Conservation (phyloP, 2,797 vertebrate genomes). For the Clarias platycephalus region DNA sequence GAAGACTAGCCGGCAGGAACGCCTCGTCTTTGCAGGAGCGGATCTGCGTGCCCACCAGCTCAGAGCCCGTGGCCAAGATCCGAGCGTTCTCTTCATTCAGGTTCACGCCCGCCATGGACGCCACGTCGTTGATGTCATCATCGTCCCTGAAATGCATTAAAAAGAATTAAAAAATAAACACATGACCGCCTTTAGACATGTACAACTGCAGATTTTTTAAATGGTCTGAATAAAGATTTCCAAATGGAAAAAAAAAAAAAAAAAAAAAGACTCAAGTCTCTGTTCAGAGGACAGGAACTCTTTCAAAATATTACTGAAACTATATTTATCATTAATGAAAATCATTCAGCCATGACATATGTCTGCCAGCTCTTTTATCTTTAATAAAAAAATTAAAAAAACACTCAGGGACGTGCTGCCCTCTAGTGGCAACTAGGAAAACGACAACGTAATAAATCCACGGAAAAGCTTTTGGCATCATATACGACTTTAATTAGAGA, state of each 20-base stretch:
- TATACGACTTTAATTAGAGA: not conserved
- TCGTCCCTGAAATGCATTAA: slow-evolving; percentile 79
- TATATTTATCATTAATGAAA: not conserved
- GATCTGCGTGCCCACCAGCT: slow-evolving; percentile 88
- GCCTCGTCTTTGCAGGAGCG: slow-evolving; percentile 92
- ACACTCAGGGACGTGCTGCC: slow-evolving; percentile 36
- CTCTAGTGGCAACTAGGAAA: slow-evolving; percentile 36
- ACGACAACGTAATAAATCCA: not conserved
- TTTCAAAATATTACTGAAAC: not conserved
- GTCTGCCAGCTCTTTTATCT: not conserved
- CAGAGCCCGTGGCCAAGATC: slow-evolving; percentile 91
- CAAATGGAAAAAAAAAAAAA: not conserved
- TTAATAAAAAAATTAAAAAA: not conserved
- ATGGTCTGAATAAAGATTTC: not conserved
- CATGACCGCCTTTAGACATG: not conserved
- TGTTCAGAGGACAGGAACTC: not conserved
- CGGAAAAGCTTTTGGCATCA: slow-evolving; percentile 4
- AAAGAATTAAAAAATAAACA: not conserved
- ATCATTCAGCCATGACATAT: not conserved
- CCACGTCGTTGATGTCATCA: slow-evolving; percentile 94
- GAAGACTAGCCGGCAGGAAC: slow-evolving; percentile 82
- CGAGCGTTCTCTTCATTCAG: slow-evolving; percentile 90
- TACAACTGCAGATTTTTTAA: not conserved
- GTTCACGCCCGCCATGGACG: slow-evolving; percentile 95
- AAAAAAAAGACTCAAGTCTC: no score